Percentiles rank a stretch among this genome's conserved stretches.
Conservation (phyloP, 2,888 invertebrate species). For the Allophyes oxyacanthae region DNA sequence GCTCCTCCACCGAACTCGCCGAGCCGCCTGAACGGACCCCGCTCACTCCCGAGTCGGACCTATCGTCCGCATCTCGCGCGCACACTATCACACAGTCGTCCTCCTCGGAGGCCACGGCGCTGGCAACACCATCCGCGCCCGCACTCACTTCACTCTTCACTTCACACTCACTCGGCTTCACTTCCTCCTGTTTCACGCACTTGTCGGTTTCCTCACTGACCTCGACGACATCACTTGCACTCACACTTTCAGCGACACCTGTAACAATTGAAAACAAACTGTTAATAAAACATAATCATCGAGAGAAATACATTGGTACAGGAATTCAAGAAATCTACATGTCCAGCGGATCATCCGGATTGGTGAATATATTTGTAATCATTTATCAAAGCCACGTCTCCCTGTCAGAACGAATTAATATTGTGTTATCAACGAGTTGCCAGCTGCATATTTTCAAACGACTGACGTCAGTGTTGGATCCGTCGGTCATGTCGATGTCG, state of each 20-base stretch:
- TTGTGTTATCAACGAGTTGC: slow-evolving; percentile 62
- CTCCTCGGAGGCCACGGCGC: slow-evolving; percentile 90
- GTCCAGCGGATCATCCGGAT: slow-evolving; percentile 18
- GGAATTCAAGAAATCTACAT: slow-evolving; percentile 12
- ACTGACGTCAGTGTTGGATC: slow-evolving; percentile 72
- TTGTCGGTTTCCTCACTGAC: slow-evolving; percentile 82
- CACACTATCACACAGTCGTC: slow-evolving; percentile 91
- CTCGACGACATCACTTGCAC: slow-evolving; percentile 83
- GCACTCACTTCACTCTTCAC: slow-evolving; percentile 85
- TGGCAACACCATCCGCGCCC: slow-evolving; percentile 86
- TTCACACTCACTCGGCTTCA: slow-evolving; percentile 82
- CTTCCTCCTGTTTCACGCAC: slow-evolving; percentile 83
- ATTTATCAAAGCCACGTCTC: slow-evolving; percentile 44
- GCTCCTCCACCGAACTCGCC: slow-evolving; percentile 94
- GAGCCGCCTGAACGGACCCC: slow-evolving; percentile 92
- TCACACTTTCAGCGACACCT: slow-evolving; percentile 83
- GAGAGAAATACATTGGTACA: no score
- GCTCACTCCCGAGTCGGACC: slow-evolving; percentile 93
- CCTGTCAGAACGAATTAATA: slow-evolving; percentile 50
- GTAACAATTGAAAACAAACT: slow-evolving; percentile 72
- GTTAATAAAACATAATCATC: slow-evolving; percentile 9
- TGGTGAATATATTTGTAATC: slow-evolving; percentile 30
- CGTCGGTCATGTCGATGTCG: slow-evolving; percentile 64
- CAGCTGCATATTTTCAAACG: slow-evolving; percentile 71
- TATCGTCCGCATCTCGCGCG: slow-evolving; percentile 88